A percentile compares a stretch with the other conserved stretches of the same genome.
Evolutionary conservation across 1,140 invertebrate species (phyloP).

Genomic region (Colletes latitarsis): DNA sequence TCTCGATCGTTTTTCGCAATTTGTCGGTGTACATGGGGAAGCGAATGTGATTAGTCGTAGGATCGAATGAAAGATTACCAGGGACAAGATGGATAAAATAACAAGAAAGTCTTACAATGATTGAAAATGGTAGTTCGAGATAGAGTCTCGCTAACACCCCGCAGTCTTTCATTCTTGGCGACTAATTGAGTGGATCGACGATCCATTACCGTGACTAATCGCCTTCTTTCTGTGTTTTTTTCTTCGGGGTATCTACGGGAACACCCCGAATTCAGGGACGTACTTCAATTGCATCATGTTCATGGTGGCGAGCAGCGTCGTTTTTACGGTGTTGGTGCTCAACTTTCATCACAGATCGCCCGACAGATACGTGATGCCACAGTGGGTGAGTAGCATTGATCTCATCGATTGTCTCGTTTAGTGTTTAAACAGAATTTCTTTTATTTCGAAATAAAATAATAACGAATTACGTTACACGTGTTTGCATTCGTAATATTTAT

Average conservation of each 20-base stretch:
- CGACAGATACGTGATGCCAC: slow-evolving; percentile 98
- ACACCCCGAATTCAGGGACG: slow-evolving; percentile 88
- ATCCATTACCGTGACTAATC: slow-evolving; percentile 75
- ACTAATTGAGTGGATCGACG: slow-evolving; percentile 8
- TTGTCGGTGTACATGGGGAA: not conserved
- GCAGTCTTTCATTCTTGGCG: slow-evolving; percentile 51
- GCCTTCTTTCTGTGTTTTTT: slow-evolving; percentile 67
- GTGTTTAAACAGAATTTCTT: not conserved
- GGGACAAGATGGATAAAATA: not conserved
- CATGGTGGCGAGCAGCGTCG: slow-evolving; percentile 99
- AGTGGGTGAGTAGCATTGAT: slow-evolving; percentile 88
- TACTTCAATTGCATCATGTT: slow-evolving; percentile 99
- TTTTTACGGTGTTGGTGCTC: slow-evolving; percentile 97
- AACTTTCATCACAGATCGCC: slow-evolving; percentile 99
- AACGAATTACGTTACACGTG: not conserved
- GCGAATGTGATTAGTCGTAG: slow-evolving; percentile 1
- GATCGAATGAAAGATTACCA: slow-evolving; percentile 55
- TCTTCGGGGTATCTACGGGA: slow-evolving; percentile 70
- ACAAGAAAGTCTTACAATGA: not conserved
- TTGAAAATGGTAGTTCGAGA: not conserved
- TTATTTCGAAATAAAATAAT: not conserved
- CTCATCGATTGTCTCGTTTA: no score
- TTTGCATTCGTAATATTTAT: not conserved
- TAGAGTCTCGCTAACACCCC: no score
- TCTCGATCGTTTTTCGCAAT: slow-evolving; percentile 3